Evolutionary conservation across 1,140 invertebrate species (phyloP), one percentile per base, ranked within the genome.

Genomic region (Trachelipus rathkii): DNA sequence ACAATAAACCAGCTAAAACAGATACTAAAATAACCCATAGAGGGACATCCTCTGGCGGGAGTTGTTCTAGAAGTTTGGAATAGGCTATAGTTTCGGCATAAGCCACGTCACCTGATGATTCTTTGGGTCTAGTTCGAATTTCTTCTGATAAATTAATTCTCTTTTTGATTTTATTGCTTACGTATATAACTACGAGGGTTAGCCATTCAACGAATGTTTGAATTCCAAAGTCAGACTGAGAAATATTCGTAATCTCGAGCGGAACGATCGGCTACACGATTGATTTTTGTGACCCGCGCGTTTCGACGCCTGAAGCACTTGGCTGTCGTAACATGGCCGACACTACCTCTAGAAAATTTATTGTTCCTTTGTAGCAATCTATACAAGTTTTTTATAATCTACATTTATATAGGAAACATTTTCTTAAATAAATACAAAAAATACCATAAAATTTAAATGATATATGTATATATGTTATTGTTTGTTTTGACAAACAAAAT

Each of bases 161-260:
- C 92, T 94, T 71, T 87, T 87, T 0, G 94, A 96, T 44, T 89
- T 88, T 72, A 96, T n/a, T 94, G 81, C 89, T 88, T 0, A 96
- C 93, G 67, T 89, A 88, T 83, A 94, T 91, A n/a, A 95, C 92
- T 69, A n/a, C 90, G 87, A 0, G 92, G 90, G 85, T n/a, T 95
- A 95, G 84, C 95, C 92, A n/a, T 83, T 93, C 91, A 0, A 94
- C 90, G 13, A 97, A 86, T 0, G 95, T 96, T n/a, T 0, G 92
- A 90, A 87, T 96, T 96, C 95, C 95, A 97, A 9, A 97, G 86
- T 71, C 90, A n/a, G n/a, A n/a, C n/a, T n/a, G 89, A 0, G 93
- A 91, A 89, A 90, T 21, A 96, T 89, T 53, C 89, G 89, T n/a
- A 77, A 97, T 93, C n/a, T 0, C 90, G 91, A 0, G 91, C 91